Conservation (phyloP, 2,797 vertebrate genomes). For the Centropyge bicolor region DNA sequence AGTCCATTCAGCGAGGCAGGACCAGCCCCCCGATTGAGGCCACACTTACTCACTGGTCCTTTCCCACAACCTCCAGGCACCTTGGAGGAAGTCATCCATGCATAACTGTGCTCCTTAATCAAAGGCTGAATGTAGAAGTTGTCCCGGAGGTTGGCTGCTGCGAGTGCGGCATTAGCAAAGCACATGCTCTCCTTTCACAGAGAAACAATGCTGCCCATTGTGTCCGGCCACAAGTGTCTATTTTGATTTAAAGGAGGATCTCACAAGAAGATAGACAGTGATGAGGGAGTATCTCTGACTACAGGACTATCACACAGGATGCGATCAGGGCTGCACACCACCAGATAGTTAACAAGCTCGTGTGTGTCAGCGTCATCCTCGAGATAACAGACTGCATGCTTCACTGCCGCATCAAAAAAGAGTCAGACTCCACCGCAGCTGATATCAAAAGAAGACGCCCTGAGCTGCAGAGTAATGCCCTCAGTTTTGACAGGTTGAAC, state of each 20-base stretch:
- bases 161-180: slow-evolving; percentile 85
- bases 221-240: slow-evolving; percentile 83
- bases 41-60: slow-evolving; percentile 75
- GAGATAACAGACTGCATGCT: neutral
- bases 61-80: slow-evolving; percentile 89
- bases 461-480: slow-evolving; percentile 14
- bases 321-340: slow-evolving; percentile 45
- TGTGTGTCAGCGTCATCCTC: slow-evolving; percentile 20
- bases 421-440: neutral
- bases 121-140: slow-evolving; percentile 88
- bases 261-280: slow-evolving; percentile 75
- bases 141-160: slow-evolving; percentile 88
- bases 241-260: slow-evolving; percentile 83
- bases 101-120: slow-evolving; percentile 92
- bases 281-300: slow-evolving; percentile 47
- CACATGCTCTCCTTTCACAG: slow-evolving; percentile 89
- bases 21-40: slow-evolving; percentile 64
- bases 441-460: slow-evolving; percentile 4
- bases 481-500: slow-evolving; percentile 45
- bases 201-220: slow-evolving; percentile 88
- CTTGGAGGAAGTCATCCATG: slow-evolving; percentile 91
- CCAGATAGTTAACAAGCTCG: slow-evolving; percentile 37
- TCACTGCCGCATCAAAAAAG: slow-evolving; percentile 1
- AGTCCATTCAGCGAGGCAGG: slow-evolving; percentile 56
- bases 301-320: slow-evolving; percentile 54